Evolutionary conservation across 2,888 invertebrate species (phyloP), one percentile per base, ranked within the genome.

Genomic region (Spatulosminthurus flaviceps): DNA sequence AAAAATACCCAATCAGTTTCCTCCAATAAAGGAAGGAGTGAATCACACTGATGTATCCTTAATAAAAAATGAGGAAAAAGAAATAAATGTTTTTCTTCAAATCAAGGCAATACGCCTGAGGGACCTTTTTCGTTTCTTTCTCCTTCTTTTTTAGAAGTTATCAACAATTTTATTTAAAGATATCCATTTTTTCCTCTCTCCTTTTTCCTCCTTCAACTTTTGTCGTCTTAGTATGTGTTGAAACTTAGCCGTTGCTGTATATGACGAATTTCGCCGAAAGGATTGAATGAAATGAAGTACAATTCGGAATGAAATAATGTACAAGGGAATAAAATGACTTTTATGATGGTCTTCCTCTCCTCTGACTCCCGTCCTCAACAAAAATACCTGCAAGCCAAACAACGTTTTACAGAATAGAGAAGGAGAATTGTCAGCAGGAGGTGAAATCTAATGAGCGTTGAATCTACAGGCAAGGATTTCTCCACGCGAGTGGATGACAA

Each of bases 301-400:
- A 70, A 34, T 41, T 41, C 41, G 70, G 41, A 70, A 70, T 70
- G 70, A 70, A 70, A 70, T 70, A 70, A 70, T 34, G 41, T 70
- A 41, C 41, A 19, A 41, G 34, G 70, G 11, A 70, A 41, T 41
- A 70, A 70, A 70, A 41, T 29, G 41, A 22, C 2, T 19, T 41
- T 70, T 70, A 41, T 41, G n/a, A 51, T 22, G n/a, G n/a, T 70
- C 29, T 70, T 19, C 21, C 41, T 41, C 41, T 5, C 34, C 1
- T 41, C 9, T 5, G 2, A n/a, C 69, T 29, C 5, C 69, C n/a
- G 29, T 28, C 67, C 67, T 67, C 16, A 13, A n/a, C 26, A 28
- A 19, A 67, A 24, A 67, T 9, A 28, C 67, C 7, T 7, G 7
- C 21, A 2, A 13, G 24, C 21, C 21, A 64, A n/a, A n/a, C n/a